Conservation (phyloP, 2,113 vertebrate species). For the Proteles cristata region DNA sequence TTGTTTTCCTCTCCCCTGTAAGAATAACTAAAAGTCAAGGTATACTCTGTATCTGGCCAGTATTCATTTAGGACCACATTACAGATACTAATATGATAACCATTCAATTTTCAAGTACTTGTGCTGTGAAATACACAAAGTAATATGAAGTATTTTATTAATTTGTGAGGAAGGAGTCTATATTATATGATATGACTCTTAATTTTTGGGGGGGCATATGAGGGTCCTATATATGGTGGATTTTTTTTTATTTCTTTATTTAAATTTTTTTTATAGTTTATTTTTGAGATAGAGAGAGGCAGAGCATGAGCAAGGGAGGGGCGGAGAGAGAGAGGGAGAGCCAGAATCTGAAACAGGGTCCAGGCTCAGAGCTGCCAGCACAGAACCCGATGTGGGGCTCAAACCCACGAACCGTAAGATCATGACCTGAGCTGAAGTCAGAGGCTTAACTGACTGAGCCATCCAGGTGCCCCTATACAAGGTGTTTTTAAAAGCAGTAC, state of each 20-base stretch:
- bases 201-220: background rate
- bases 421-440: no score
- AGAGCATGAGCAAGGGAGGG: no score
- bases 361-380: no score
- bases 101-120: background rate
- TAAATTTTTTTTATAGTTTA: no score
- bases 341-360: no score
- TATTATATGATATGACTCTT: background rate
- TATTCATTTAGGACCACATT: background rate
- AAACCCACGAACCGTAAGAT: no score
- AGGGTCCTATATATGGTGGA: background rate
- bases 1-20: background rate
- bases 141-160: background rate
- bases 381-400: no score
- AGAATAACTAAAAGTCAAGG: conserved; percentile 3
- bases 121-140: background rate
- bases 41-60: background rate
- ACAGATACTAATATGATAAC: background rate
- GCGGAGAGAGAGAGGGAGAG: no score
- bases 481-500: background rate
- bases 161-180: background rate
- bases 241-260: no score
- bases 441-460: no score
- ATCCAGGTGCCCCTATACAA: background rate
- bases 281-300: no score